Percentiles rank a stretch among this genome's conserved stretches.
Conservation (phyloP, 2,888 invertebrate genomes). For the Notodromas monacha region DNA sequence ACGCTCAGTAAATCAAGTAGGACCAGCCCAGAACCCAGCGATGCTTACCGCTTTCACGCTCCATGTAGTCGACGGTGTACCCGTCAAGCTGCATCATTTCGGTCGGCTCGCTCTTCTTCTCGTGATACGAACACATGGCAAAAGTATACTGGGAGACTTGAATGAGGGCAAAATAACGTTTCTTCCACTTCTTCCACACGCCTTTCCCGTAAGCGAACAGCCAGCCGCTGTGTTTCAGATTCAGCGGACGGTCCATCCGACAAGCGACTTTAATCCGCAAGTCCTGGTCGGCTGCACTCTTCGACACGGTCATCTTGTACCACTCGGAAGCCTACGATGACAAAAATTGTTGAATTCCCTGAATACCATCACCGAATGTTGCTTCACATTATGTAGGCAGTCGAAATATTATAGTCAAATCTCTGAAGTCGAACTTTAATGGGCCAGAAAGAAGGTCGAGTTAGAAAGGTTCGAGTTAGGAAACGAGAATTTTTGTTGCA, state of each 20-base stretch:
- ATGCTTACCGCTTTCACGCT: slow-evolving; percentile 53
- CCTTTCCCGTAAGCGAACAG: slow-evolving; percentile 73
- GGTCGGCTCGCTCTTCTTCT: slow-evolving; percentile 93
- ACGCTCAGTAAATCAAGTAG: neutral
- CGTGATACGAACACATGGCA: slow-evolving; percentile 96
- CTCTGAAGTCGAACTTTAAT: too few species aligned
- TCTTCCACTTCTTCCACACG: slow-evolving; percentile 99
- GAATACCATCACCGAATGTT: too few species aligned
- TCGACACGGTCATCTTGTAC: slow-evolving; percentile 87
- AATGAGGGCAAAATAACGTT: slow-evolving; percentile 83
- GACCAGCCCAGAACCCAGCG: too few species aligned
- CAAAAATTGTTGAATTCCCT: slow-evolving; percentile 11
- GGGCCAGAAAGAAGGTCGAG: too few species aligned
- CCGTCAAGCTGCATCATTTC: slow-evolving; percentile 99
- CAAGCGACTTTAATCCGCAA: slow-evolving; percentile 86
- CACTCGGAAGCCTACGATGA: slow-evolving; percentile 50
- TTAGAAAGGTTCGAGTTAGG: too few species aligned
- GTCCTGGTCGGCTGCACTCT: slow-evolving; percentile 79
- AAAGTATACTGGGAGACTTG: slow-evolving; percentile 99
- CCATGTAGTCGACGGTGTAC: slow-evolving; percentile 95
- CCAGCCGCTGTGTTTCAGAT: slow-evolving; percentile 92
- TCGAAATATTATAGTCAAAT: too few species aligned
- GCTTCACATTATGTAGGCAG: too few species aligned
- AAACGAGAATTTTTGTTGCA: too few species aligned
- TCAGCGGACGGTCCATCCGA: slow-evolving; percentile 89